These are phyloP conservation scores for Zaprionus vittiger DNA, from an alignment of 1,140 invertebrate species.

Conservation along the genomic window DNA sequence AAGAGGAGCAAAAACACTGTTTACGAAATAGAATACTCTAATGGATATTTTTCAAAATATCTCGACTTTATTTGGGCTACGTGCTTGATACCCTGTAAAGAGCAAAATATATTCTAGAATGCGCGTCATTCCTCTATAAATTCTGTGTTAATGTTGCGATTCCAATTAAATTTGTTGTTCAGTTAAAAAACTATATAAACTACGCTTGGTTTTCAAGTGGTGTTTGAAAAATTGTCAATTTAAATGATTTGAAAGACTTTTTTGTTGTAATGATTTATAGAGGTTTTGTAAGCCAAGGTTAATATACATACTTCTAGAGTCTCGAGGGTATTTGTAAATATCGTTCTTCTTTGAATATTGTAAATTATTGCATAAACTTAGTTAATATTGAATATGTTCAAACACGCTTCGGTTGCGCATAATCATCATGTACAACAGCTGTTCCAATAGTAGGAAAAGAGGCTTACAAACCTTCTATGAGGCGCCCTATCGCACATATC, in stretches of 20 bases:
- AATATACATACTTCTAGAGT: too few relatives aligned
- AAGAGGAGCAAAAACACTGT: neutral
- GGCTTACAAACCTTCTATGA: neutral
- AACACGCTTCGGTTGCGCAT: neutral
- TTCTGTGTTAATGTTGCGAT: neutral
- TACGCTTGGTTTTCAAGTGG: neutral
- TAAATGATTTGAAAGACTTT: too few relatives aligned
- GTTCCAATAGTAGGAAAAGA: neutral
- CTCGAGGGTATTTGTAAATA: neutral
- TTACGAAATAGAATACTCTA: neutral
- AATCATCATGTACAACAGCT: neutral
- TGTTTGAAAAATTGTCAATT: neutral
- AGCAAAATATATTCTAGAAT: too few relatives aligned
- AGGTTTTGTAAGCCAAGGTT: too few relatives aligned
- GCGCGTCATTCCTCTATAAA: neutral
- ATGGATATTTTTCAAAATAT: neutral
- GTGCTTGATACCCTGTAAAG: neutral
- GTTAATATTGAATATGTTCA: slow-evolving; percentile 1
- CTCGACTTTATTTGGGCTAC: neutral
- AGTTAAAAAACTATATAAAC: neutral
- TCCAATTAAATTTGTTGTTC: neutral
- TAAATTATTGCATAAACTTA: neutral
- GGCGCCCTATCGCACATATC: neutral
- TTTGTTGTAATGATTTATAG: too few relatives aligned
- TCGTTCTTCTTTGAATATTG: neutral